phyloP scores from a whole-genome alignment of 2,797 vertebrate species.

The Eulemur mongoz region DNA sequence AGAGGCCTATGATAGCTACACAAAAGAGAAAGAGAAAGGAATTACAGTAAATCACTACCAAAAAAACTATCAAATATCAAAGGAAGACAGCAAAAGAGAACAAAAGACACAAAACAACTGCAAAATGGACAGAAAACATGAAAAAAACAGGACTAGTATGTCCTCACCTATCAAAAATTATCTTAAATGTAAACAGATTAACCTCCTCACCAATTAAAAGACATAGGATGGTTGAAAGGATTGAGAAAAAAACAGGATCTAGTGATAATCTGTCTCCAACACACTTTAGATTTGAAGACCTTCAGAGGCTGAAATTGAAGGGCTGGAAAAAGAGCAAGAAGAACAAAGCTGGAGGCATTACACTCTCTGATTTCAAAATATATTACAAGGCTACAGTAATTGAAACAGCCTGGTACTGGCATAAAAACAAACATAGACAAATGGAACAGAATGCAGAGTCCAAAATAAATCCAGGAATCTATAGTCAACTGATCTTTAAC shows the following conservation, averaged over 20 bases:
- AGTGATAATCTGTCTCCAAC: not conserved
- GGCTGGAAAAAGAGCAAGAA: not conserved
- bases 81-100: not conserved
- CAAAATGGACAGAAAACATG: not conserved
- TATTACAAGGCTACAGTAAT: not conserved
- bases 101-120: not conserved
- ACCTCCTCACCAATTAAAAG: not conserved
- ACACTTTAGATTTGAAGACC: not conserved
- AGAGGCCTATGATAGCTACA: not conserved
- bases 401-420: not conserved
- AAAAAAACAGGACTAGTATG: not conserved
- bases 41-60: not conserved
- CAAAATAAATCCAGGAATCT: not conserved
- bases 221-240: not conserved
- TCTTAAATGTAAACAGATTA: not conserved
- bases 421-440: not conserved
- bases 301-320: not conserved
- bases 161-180: not conserved
- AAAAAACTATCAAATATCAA: not conserved
- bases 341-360: not conserved
- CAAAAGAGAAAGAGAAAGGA: not conserved
- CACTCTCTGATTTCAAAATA: not conserved
- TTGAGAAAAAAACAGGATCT: not conserved
- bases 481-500: not conserved
- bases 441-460: not conserved